A percentile compares a stretch with the other conserved stretches of the same genome.
These are phyloP conservation scores for Excalfactoria chinensis DNA, from an alignment of 2,113 vertebrate genomes.

Conservation along the genomic window DNA sequence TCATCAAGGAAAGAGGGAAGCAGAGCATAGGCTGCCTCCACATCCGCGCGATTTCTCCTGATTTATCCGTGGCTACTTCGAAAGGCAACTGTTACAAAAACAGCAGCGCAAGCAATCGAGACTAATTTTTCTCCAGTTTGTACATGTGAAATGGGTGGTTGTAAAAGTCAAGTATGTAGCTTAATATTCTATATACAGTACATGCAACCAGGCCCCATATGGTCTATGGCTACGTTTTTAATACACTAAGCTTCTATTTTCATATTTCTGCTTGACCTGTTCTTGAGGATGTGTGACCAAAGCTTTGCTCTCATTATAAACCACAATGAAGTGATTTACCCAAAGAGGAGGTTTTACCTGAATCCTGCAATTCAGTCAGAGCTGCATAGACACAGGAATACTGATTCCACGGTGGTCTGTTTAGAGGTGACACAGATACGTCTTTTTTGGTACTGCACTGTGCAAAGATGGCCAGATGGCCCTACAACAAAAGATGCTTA, in stretches of 20 bases:
- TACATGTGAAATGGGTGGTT: neutral
- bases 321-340: neutral
- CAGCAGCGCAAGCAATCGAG: neutral
- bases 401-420: fast-evolving
- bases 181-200: neutral
- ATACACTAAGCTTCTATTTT: neutral
- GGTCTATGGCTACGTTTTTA: neutral
- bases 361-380: fast-evolving
- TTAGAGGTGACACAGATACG: neutral
- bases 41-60: too few relatives aligned
- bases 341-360: neutral
- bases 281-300: neutral
- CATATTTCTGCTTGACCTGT: neutral
- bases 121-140: neutral
- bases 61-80: neutral
- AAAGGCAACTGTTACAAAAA: neutral
- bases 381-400: neutral
- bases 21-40: neutral
- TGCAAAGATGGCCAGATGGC: neutral
- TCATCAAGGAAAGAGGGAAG: neutral
- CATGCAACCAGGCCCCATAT: neutral
- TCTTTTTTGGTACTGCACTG: neutral
- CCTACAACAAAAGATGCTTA: slow-evolving; percentile 9
- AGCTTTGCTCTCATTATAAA: neutral
- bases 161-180: neutral